A percentile compares a stretch with the other conserved stretches of the same genome.
Conservation (phyloP, 2,888 invertebrate species). For the Shargacucullia verbasci region DNA sequence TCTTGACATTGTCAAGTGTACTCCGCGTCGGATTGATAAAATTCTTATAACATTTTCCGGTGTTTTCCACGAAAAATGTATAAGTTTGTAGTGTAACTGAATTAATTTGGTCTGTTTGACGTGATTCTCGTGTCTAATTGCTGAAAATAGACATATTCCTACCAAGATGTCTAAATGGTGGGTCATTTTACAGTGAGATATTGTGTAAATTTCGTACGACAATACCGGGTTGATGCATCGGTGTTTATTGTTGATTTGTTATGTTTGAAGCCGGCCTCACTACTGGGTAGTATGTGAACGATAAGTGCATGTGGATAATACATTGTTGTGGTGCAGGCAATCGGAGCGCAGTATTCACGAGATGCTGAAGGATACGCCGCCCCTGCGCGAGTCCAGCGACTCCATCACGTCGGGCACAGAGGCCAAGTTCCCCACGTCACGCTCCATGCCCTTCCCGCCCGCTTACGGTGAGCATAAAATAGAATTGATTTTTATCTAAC, state of each 20-base stretch:
- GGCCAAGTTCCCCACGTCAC: slow-evolving; percentile 90
- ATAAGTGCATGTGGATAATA: slow-evolving; percentile 17
- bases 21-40: slow-evolving; percentile 40
- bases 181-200: slow-evolving; percentile 53
- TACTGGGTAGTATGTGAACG: slow-evolving; percentile 7
- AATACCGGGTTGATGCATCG: slow-evolving; percentile 26
- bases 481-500: too few species aligned
- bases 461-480: slow-evolving; percentile 86
- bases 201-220: slow-evolving; percentile 26
- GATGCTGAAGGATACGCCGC: slow-evolving; percentile 95
- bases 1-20: slow-evolving; percentile 40
- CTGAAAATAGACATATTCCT: slow-evolving; percentile 18
- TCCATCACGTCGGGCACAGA: slow-evolving; percentile 93
- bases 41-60: slow-evolving; percentile 22
- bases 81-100: slow-evolving; percentile 28
- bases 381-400: slow-evolving; percentile 93
- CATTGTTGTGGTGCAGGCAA: slow-evolving; percentile 70
- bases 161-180: slow-evolving; percentile 82
- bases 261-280: not conserved
- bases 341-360: slow-evolving; percentile 94
- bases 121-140: slow-evolving; percentile 4
- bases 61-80: slow-evolving; percentile 47
- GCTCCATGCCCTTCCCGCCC: slow-evolving; percentile 92
- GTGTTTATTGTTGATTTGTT: slow-evolving; percentile 22
- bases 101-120: slow-evolving; percentile 3